Conservation (phyloP, 1,140 invertebrate species). For the Phenacoccus solenopsis region DNA sequence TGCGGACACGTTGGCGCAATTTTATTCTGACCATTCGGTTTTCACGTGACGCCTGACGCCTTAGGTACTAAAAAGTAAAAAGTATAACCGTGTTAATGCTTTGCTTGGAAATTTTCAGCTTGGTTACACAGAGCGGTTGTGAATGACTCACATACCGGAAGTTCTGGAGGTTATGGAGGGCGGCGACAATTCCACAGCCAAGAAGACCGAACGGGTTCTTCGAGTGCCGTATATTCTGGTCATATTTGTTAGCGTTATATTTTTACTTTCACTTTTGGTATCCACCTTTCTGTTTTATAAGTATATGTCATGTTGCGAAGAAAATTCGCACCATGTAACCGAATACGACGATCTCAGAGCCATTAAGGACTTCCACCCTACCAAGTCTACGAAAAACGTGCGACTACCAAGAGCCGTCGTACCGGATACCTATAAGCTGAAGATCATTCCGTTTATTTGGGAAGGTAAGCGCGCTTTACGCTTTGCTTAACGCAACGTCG, state of each 20-base stretch:
- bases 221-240: slow-evolving; percentile 3
- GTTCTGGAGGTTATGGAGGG: slow-evolving; percentile 12
- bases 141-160: slow-evolving; percentile 17
- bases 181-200: slow-evolving; percentile 1
- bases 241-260: neutral
- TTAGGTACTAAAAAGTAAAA: too few species aligned
- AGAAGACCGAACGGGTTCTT: slow-evolving; percentile 10
- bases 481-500: too few species aligned
- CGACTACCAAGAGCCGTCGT: slow-evolving; percentile 49
- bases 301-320: slow-evolving; percentile 6
- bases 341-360: neutral
- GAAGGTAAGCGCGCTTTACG: slow-evolving; percentile 30
- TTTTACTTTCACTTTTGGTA: slow-evolving; percentile 4
- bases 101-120: too few species aligned
- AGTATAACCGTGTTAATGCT: too few species aligned
- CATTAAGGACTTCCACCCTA: neutral
- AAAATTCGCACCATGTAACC: neutral
- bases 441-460: slow-evolving; percentile 53
- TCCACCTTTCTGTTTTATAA: neutral
- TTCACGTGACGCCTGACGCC: too few species aligned
- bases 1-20: too few species aligned
- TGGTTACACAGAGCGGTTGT: slow-evolving; percentile 1
- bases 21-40: too few species aligned
- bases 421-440: slow-evolving; percentile 53
- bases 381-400: slow-evolving; percentile 35